Percentiles rank a stretch among this genome's conserved stretches.
phyloP scores from a whole-genome alignment of 2,113 vertebrate genomes.

The Anser brachyrhynchus region DNA sequence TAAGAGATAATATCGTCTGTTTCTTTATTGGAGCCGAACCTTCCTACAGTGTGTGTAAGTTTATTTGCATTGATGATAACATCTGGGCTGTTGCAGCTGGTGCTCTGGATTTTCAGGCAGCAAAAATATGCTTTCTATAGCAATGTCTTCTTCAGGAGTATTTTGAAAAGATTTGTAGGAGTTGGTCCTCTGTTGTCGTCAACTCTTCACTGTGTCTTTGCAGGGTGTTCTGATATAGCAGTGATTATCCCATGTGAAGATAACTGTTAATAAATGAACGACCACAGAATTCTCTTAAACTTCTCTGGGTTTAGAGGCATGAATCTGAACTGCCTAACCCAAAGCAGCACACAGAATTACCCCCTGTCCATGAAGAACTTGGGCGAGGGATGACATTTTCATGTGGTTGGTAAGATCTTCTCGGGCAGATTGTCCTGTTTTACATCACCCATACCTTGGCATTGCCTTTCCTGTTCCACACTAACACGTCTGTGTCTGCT shows the following conservation, averaged over 20 bases:
- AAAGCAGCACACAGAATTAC: neutral
- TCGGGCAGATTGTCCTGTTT: neutral
- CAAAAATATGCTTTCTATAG: neutral
- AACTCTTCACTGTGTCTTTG: neutral
- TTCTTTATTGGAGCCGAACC: neutral
- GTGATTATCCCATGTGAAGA: neutral
- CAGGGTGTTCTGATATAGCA: neutral
- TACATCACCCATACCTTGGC: neutral
- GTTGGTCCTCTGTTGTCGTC: neutral
- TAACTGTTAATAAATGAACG: neutral
- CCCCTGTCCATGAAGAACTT: neutral
- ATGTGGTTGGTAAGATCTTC: neutral
- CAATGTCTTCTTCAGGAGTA: neutral
- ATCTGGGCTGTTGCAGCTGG: neutral
- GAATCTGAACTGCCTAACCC: neutral
- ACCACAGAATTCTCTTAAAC: neutral
- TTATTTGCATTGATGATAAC: neutral
- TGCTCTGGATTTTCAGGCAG: neutral
- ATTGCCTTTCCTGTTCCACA: neutral
- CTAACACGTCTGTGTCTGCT: neutral
- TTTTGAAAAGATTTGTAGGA: neutral
- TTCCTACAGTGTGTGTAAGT: neutral
- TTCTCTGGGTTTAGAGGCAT: neutral
- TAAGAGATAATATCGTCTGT: neutral
- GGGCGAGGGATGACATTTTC: neutral